phyloP scores from a whole-genome alignment of 2,888 invertebrate genomes.

The Agonopterix subpropinquella region DNA sequence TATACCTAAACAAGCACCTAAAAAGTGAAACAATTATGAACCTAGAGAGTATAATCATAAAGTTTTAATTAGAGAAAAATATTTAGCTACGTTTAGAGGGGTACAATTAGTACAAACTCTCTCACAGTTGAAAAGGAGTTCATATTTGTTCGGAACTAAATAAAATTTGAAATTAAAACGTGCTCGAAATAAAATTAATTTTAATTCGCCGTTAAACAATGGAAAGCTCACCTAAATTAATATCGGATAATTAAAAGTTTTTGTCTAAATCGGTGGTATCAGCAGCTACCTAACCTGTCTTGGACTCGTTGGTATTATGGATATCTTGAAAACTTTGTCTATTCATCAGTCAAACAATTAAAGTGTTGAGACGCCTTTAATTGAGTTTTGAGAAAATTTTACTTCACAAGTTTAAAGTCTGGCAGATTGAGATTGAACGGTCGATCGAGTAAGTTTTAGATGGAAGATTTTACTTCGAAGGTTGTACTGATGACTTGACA shows the following conservation, averaged over 20 bases:
- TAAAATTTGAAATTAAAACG: neutral
- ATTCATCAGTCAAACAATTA: slow-evolving; percentile 40
- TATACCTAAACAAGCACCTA: no score
- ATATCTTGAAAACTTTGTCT: slow-evolving; percentile 19
- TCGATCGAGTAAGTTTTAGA: neutral
- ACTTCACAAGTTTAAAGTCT: slow-evolving; percentile 18
- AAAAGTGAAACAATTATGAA: no score
- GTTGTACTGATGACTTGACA: no score
- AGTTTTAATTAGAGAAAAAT: no score
- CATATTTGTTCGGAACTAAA: neutral
- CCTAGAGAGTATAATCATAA: no score
- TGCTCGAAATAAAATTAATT: neutral
- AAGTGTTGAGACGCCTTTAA: slow-evolving; percentile 36
- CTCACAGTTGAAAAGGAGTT: neutral
- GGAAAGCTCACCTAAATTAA: neutral
- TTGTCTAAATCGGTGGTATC: neutral
- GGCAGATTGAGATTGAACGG: slow-evolving; percentile 18
- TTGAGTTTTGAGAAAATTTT: slow-evolving; percentile 31
- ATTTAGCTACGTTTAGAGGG: no score
- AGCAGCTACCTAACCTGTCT: neutral
- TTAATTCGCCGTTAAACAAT: neutral
- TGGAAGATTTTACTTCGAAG: no score
- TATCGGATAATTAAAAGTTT: neutral
- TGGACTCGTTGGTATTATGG: neutral
- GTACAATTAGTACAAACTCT: no score